phyloP scores from a whole-genome alignment of 2,888 invertebrate species.

The Nephrotoma guestfalica region DNA sequence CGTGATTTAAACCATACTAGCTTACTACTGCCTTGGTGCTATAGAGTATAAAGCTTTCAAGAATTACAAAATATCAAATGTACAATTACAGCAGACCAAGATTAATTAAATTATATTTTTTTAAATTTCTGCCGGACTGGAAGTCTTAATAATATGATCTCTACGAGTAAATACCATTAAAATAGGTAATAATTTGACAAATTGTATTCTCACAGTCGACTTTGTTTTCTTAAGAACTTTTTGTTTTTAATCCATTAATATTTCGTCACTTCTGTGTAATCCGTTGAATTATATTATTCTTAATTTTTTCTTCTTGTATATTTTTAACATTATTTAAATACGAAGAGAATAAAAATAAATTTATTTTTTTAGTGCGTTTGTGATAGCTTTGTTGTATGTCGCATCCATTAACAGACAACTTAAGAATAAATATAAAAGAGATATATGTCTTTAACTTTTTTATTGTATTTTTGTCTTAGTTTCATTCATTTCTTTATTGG shows the following conservation, averaged over 20 bases:
- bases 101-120: neutral
- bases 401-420: neutral
- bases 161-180: neutral
- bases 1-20: too few species aligned
- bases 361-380: neutral
- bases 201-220: neutral
- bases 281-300: neutral
- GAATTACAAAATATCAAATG: too few species aligned
- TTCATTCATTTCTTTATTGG: constrained; percentile 3
- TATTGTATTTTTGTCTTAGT: neutral
- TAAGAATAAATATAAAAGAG: neutral
- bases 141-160: neutral
- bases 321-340: neutral
- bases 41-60: too few species aligned
- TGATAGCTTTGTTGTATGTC: neutral
- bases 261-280: neutral
- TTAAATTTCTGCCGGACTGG: neutral
- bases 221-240: neutral
- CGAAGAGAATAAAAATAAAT: neutral
- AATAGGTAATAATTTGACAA: neutral
- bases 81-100: neutral
- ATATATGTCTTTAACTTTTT: neutral
- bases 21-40: too few species aligned
- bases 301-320: neutral
- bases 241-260: neutral